phyloP scores from a whole-genome alignment of 2,888 invertebrate genomes.

The Altica lythri region DNA sequence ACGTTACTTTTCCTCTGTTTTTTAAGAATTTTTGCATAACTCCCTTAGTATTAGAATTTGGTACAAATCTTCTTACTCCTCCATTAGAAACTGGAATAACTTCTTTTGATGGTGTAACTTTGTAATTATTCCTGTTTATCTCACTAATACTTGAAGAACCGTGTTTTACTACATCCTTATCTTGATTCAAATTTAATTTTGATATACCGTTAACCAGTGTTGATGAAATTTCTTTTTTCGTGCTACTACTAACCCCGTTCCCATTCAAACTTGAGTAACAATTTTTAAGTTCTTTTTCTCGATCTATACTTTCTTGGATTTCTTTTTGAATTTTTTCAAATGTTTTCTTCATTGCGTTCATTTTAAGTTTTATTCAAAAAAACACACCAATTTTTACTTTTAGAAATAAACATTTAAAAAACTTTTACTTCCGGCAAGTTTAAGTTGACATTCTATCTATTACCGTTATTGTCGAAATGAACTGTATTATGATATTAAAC shows the following conservation, averaged over 20 bases:
- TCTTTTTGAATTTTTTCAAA: conserved; percentile 85
- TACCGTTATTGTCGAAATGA: too few relatives aligned
- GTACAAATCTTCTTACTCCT: conserved; percentile 63
- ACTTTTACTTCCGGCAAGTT: too few relatives aligned
- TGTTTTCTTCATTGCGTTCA: conserved; percentile 53
- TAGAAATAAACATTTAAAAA: neutral
- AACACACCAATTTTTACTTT: neutral
- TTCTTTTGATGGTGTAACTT: too few relatives aligned
- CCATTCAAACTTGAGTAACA: conserved; percentile 49
- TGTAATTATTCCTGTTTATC: too few relatives aligned
- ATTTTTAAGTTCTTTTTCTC: conserved; percentile 80
- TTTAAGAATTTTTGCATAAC: conserved; percentile 86
- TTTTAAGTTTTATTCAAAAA: conserved; percentile 9
- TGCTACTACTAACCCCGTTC: conserved; percentile 23
- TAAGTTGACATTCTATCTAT: neutral
- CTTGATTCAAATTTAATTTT: conserved; percentile 23
- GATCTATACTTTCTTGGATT: conserved; percentile 82
- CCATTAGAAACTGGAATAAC: conserved; percentile 22
- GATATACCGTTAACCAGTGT: conserved; percentile 22
- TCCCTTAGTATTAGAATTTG: conserved; percentile 64
- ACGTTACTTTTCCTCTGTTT: conserved; percentile 71
- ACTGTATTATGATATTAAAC: too few relatives aligned
- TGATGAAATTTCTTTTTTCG: conserved; percentile 18
- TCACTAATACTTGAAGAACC: neutral
- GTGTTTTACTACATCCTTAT: neutral